A percentile compares a stretch with the other conserved stretches of the same genome.
Conservation (phyloP, 2,888 invertebrate species). For the Ichneumoninae sp. region DNA sequence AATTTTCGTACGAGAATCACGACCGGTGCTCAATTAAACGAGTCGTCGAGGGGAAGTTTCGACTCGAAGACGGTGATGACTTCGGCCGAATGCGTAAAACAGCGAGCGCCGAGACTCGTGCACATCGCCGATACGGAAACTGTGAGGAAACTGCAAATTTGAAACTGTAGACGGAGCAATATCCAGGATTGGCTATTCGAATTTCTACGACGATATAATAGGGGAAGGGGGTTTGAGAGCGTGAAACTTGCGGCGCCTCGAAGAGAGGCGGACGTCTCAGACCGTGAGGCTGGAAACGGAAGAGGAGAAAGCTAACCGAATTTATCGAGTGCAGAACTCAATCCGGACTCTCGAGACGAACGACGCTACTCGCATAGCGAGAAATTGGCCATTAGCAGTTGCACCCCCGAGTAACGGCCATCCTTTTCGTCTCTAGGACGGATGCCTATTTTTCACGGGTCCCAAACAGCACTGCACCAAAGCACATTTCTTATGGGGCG, state of each 20-base stretch:
- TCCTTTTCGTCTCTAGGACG: background rate
- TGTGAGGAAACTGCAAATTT: constrained; percentile 16
- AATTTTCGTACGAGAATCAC: constrained; percentile 25
- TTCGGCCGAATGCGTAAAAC: background rate
- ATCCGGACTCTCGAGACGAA: constrained; percentile 30
- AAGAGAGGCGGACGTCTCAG: background rate
- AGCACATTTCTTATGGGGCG: background rate
- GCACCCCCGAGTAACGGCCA: constrained; percentile 4
- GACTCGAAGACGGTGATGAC: background rate
- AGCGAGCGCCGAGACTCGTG: background rate
- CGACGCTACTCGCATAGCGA: constrained; percentile 20
- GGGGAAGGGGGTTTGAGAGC: constrained; percentile 17
- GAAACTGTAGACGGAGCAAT: constrained; percentile 51
- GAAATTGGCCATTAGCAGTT: constrained; percentile 49
- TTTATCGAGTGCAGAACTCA: constrained; percentile 53
- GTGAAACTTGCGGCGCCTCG: constrained; percentile 23
- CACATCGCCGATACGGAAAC: constrained; percentile 19
- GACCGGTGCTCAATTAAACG: background rate
- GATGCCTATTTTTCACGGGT: background rate
- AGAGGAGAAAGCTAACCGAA: constrained; percentile 40
- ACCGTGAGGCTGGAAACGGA: constrained; percentile 1
- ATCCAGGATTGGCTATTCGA: constrained; percentile 50
- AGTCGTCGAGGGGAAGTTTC: constrained; percentile 7
- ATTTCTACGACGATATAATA: constrained; percentile 45
- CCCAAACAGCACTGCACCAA: background rate